These are phyloP conservation scores for Alloplasta piceator DNA, from an alignment of 2,888 invertebrate species.

Conservation along the genomic window DNA sequence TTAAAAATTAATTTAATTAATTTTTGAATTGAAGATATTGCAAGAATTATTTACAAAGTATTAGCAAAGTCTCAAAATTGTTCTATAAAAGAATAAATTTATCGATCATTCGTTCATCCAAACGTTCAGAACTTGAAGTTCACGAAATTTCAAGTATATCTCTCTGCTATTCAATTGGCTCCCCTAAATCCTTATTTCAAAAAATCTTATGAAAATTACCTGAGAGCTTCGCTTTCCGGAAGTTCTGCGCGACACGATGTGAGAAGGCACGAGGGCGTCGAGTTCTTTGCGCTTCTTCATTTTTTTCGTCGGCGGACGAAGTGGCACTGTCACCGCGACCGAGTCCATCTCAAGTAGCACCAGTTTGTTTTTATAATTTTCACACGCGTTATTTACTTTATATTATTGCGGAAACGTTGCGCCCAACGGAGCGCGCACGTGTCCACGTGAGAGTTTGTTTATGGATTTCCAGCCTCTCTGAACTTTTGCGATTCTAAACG, in stretches of 20 bases:
- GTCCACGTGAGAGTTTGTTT: background rate
- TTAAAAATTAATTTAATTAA: background rate
- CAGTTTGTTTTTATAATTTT: conserved; percentile 57
- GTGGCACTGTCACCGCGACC: conserved; percentile 87
- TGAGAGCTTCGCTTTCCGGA: conserved; percentile 81
- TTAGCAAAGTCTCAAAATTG: no score
- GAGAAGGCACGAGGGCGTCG: conserved; percentile 88
- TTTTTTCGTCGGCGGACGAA: conserved; percentile 87
- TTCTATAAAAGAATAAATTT: no score
- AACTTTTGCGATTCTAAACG: background rate
- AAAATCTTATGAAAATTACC: conserved; percentile 67
- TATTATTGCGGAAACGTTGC: background rate
- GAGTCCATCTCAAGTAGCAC: conserved; percentile 85
- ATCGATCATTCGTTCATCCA: no score
- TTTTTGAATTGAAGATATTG: no score
- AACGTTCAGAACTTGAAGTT: no score
- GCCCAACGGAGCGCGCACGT: conserved; percentile 14
- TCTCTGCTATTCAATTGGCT: no score
- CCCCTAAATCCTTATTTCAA: no score
- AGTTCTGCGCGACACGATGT: conserved; percentile 82
- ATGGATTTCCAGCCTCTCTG: background rate
- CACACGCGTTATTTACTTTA: background rate
- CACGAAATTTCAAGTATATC: no score
- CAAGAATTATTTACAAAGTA: no score
- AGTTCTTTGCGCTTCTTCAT: conserved; percentile 91